Evolutionary conservation across 2,888 invertebrate genomes (phyloP).

Genomic region (Noctua janthina): DNA sequence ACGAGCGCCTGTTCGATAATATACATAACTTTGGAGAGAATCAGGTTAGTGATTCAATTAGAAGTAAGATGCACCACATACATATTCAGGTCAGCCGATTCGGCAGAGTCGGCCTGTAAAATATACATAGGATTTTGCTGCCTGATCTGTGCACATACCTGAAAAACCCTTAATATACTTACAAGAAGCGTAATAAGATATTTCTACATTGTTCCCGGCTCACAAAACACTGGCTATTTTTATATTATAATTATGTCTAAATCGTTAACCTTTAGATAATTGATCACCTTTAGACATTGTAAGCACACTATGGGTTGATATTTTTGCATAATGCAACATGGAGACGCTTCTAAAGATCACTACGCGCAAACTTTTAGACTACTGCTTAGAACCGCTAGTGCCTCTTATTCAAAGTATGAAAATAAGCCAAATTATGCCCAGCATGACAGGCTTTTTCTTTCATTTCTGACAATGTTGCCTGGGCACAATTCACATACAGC

Average conservation of each 20-base stretch:
- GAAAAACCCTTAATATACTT: no score
- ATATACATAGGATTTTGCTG: no score
- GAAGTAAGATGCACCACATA: not conserved
- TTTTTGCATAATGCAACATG: not conserved
- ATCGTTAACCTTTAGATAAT: no score
- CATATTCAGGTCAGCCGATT: not conserved
- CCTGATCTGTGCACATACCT: no score
- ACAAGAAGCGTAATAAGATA: not conserved
- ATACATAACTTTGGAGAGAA: slow-evolving; percentile 71
- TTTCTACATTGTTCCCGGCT: no score
- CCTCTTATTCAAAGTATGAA: not conserved
- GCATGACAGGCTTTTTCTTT: no score
- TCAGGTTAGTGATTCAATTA: slow-evolving; percentile 66
- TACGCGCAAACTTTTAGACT: not conserved
- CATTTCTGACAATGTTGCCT: not conserved
- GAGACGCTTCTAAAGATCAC: not conserved
- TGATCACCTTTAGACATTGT: not conserved
- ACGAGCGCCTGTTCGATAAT: slow-evolving; percentile 76
- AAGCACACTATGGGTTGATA: no score
- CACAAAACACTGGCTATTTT: no score
- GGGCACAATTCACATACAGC: not conserved
- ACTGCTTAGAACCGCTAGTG: not conserved
- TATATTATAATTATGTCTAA: not conserved
- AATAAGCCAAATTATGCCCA: not conserved
- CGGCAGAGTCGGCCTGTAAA: not conserved